Percentiles rank a stretch among this genome's conserved stretches.
Conservation (phyloP, 2,797 vertebrate species). For the Sylvilagus floridanus region DNA sequence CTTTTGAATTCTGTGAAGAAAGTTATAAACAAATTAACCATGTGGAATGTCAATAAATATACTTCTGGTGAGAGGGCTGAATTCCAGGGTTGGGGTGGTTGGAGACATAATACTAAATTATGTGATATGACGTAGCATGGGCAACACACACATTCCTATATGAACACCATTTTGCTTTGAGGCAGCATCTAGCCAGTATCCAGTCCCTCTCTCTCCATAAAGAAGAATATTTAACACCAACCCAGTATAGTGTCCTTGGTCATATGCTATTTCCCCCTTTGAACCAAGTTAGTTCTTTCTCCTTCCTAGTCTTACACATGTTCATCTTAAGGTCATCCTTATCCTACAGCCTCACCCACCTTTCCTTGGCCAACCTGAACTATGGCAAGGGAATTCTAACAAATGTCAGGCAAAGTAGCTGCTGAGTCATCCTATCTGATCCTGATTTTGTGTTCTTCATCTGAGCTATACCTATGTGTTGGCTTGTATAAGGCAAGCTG, state of each 20-base stretch:
- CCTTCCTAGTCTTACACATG: background rate
- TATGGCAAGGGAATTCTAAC: background rate
- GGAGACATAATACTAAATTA: background rate
- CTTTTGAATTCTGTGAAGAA: slow-evolving; percentile 72
- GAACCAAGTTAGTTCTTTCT: background rate
- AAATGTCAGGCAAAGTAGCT: background rate
- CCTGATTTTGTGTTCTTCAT: background rate
- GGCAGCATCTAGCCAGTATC: background rate
- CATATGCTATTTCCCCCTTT: background rate
- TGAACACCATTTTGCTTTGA: background rate
- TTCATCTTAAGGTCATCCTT: background rate
- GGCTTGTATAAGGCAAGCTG: background rate
- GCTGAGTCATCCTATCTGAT: background rate
- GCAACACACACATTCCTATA: background rate
- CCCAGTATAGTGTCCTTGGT: background rate
- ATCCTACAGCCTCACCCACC: background rate
- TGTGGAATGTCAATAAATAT: slow-evolving; percentile 68
- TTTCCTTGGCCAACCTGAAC: slow-evolving; percentile 11
- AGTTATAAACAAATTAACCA: slow-evolving; percentile 70
- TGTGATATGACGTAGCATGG: background rate
- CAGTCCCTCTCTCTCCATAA: background rate
- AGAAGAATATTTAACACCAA: background rate
- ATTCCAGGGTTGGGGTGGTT: background rate
- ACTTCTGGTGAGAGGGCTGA: slow-evolving; percentile 11
- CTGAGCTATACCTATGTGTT: background rate